Evolutionary conservation across 2,113 vertebrate genomes (phyloP), one percentile per base, ranked within the genome.

Genomic region (Thamnophis sirtalis): DNA sequence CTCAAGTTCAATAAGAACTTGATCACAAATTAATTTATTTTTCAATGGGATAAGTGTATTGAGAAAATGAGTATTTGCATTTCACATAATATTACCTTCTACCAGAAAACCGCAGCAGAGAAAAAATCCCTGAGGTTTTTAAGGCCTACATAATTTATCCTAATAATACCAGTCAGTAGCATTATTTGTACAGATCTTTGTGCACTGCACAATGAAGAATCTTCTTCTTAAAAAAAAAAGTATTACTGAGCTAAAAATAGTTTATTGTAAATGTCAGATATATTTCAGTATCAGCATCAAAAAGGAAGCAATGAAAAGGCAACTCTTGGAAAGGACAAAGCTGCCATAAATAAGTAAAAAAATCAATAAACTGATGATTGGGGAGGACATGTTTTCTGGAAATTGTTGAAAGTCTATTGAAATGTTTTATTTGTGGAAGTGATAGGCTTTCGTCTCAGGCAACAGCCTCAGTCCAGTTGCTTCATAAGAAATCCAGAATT

Each of bases 1-100:
- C 58, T 56, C 26, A 93, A 91, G 33, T 89, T 93, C 73, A 88
- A 55, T 56, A 85, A 63, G 49, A 73, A 48, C 49, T 91, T 56
- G 56, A 87, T n/a, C 90, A 85, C 68, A 87, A 86, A 54, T 89
- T 93, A 91, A 93, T 89, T 91, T 60, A 93, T 60, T 88, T 54
- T 91, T 90, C 56, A 80, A 51, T 68, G 22, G 43, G 60, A 55
- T 87, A 92, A 87, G 50, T 60, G n/a, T 53, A 54, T 88, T 73
- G 91, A 93, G 85, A 5, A 88, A 58, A 91, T 88, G 51, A 84
- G 68, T 91, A 51, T 48, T 49, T 86, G 87, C 11, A 11, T 86
- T 60, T 84, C 87, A 85, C 49, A 8, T 89, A 49, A 24, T 88
- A 87, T 85, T 84, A 28, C 33, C 21, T 48, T 55, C 33, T 43